Evolutionary conservation across 2,797 vertebrate species (phyloP), one percentile per base, ranked within the genome.

Genomic region (Aselliscus stoliczkanus): DNA sequence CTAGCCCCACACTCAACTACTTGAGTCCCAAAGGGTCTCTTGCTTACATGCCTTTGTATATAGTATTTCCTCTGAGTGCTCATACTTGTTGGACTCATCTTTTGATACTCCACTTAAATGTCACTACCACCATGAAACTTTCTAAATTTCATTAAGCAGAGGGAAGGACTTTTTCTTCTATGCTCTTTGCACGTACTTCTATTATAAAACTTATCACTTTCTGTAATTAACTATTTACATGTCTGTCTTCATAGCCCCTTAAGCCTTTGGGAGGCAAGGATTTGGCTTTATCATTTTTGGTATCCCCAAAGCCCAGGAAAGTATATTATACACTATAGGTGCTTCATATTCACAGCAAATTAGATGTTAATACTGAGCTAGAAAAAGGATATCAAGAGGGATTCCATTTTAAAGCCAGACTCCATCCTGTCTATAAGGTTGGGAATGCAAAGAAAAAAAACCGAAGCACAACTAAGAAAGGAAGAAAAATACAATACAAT

Each of bases 121-220:
- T 80, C 44, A 92, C 56, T 56, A 76, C 34, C 60, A 94, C 31
- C 58, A 93, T 13, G 87, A 92, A 77, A 50, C 47, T 86, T 95
- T 93, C 50, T 93, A 85, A 96, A 80, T 18, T 52, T 17, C 15
- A n/a, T 88, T n/a, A 93, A 93, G 56, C 69, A 82, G 29, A 86
- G 17, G 23, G 39, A 70, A 42, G 20, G 29, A 29, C 27, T 82
- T 85, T 84, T 93, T 81, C 47, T 85, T 86, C 37, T 89, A 72
- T 58, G 50, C 7, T 76, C 44, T 37, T 93, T 73, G 25, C 77
- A 76, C 58, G 72, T 42, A 88, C 29, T 67, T 90, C 75, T 87
- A 67, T 72, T 72, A 77, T 62, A 81, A 94, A 95, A 93, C 17
- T 42, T 62, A 67, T 13, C 50, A 95, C 31, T 82, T 77, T 27